Percentiles rank a stretch among this genome's conserved stretches.
These are phyloP conservation scores for Mylabris sibirica DNA, from an alignment of 2,888 invertebrate species.

Conservation along the genomic window DNA sequence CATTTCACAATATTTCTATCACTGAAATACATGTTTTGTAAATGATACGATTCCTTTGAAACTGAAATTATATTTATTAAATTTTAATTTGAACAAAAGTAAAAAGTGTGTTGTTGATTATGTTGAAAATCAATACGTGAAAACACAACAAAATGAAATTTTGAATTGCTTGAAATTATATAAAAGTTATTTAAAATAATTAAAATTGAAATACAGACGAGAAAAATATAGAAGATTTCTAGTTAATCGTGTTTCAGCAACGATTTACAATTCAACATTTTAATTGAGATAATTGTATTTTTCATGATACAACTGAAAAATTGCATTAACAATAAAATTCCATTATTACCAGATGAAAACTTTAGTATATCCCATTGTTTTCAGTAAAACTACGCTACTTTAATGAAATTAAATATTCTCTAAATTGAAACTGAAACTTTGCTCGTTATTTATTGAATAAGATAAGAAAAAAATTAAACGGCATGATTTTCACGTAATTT, in stretches of 20 bases:
- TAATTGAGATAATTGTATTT: too few relatives aligned
- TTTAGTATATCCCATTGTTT: neutral
- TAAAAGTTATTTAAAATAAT: too few relatives aligned
- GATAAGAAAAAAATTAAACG: neutral
- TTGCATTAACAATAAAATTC: neutral
- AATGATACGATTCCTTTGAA: too few relatives aligned
- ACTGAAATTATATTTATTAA: slow-evolving; percentile 4
- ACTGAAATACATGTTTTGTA: too few relatives aligned
- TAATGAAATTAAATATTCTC: too few relatives aligned
- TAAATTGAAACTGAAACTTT: neutral
- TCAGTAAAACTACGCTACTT: neutral
- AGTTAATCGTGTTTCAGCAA: slow-evolving; percentile 13
- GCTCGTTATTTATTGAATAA: neutral
- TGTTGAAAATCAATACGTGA: too few relatives aligned
- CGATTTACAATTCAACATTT: neutral
- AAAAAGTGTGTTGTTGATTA: slow-evolving; percentile 4
- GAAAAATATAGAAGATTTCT: slow-evolving; percentile 1
- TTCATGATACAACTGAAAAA: too few relatives aligned
- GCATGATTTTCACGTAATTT: neutral
- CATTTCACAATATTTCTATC: too few relatives aligned
- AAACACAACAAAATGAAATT: too few relatives aligned
- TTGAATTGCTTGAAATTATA: too few relatives aligned
- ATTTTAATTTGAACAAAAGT: neutral
- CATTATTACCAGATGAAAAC: neutral
- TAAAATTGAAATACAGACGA: neutral